Base-by-base conservation (phyloP, 1,140 invertebrate species). In the Eciton burchellii region DNA sequence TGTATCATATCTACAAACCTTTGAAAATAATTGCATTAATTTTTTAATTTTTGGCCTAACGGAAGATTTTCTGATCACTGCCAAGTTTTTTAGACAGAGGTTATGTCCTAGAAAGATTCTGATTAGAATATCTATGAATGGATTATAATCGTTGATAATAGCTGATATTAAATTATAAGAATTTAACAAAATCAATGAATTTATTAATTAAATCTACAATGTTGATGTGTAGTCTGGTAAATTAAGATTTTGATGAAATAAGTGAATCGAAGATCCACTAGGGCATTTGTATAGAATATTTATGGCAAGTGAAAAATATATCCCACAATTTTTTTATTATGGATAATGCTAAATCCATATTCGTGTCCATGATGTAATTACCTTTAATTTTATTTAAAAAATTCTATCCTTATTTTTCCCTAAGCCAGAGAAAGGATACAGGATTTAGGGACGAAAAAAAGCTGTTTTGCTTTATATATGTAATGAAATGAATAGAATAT, bases 231-330 rank as follows among this genome's bases (percentile, higher is more conserved):
- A 83, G 56, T 76, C 35, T 0, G 12, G 52, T 74, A 82, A 74
- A n/a, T 56, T 52, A 11, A 41, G 43, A 70, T 59, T 68, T 59
- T 82, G 79, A 9, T 68, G 82, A 24, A 77, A 49, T 84, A 73
- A 86, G 84, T 63, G 66, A 62, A 56, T 86, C 21, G 12, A 73
- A 81, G 65, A 84, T 63, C 82, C 63, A 49, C 60, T 60, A 74
- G 86, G 86, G 83, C 85, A 88, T 87, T 88, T 82, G 77, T 77
- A 77, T 65, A 73, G 1, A 60, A 57, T 49, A 43, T 86, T 43
- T 26, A 73, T 60, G 62, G 29, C 71, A 16, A 47, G 66, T 68
- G 83, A 86, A 54, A 60, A 83, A 73, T 85, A 8, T 74, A 76
- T 41, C 54, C 49, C 63, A 68, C 49, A 57, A 24, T 68, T 70